phyloP scores from a whole-genome alignment of 1,140 invertebrate genomes.

The Stenopsyche tienmushanensis region DNA sequence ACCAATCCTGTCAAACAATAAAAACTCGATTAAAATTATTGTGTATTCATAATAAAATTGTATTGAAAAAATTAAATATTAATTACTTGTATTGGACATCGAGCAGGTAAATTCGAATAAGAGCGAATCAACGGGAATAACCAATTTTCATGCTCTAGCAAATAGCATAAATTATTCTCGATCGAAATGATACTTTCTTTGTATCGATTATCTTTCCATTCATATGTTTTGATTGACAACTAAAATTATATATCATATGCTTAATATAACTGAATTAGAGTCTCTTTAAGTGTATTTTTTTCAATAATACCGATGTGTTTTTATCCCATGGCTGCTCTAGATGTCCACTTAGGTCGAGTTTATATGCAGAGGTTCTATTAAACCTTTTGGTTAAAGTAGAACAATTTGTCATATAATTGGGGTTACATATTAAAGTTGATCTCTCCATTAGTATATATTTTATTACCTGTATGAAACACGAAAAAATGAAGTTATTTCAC shows the following conservation, averaged over 20 bases:
- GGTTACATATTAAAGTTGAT: neutral
- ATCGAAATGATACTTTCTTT: neutral
- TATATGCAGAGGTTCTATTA: neutral
- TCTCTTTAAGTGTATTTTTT: no score
- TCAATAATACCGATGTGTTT: no score
- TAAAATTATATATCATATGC: conserved; percentile 4
- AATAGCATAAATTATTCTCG: neutral
- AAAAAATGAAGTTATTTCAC: no score
- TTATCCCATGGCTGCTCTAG: no score
- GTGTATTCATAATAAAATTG: neutral
- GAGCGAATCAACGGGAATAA: neutral
- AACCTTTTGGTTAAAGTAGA: neutral
- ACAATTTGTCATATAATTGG: neutral
- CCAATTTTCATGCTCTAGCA: neutral
- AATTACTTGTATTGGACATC: neutral
- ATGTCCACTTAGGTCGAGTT: neutral
- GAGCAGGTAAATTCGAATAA: neutral
- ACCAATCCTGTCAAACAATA: neutral
- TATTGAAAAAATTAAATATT: neutral
- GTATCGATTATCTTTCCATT: neutral
- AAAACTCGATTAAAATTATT: neutral
- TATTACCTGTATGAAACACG: no score
- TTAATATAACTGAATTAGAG: no score
- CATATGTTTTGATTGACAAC: neutral
- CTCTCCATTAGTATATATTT: neutral